Evolutionary conservation across 2,888 invertebrate species (phyloP).

Genomic region (Chirona hameri): DNA sequence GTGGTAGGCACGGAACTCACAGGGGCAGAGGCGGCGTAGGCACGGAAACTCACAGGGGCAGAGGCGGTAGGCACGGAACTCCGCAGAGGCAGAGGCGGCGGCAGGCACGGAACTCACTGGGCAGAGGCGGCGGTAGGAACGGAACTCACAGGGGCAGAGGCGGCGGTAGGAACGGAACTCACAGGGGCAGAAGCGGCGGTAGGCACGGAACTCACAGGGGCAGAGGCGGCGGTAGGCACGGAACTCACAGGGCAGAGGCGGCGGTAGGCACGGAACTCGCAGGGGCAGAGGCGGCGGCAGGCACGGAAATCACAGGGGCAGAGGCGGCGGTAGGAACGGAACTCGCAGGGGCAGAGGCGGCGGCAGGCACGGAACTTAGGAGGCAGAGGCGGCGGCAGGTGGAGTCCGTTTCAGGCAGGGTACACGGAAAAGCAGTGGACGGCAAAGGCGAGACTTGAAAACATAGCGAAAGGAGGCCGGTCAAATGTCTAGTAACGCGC

Average conservation of each 20-base stretch:
- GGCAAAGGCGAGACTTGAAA: too few species aligned
- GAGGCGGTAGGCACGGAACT: not conserved
- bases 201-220: not conserved
- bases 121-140: too few species aligned
- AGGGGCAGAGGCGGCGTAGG: not conserved
- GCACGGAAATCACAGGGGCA: not conserved
- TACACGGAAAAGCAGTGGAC: too few species aligned
- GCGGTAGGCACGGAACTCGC: not conserved
- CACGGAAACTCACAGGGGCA: not conserved
- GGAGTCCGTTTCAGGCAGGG: too few species aligned
- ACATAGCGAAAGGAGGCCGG: too few species aligned
- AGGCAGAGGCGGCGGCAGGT: too few species aligned
- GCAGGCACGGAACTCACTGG: not conserved
- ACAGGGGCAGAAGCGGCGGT: not conserved
- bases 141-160: not conserved
- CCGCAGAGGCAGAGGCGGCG: not conserved
- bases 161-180: not conserved
- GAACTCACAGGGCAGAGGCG: not conserved
- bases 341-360: not conserved
- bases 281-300: too few species aligned
- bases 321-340: not conserved
- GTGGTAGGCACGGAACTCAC: not conserved
- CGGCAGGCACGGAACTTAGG: not conserved
- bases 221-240: not conserved
- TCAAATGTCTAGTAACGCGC: too few species aligned